Evolutionary conservation across 2,113 vertebrate genomes (phyloP), one percentile per base, ranked within the genome.

Genomic region (Phylloscopus whistleri): DNA sequence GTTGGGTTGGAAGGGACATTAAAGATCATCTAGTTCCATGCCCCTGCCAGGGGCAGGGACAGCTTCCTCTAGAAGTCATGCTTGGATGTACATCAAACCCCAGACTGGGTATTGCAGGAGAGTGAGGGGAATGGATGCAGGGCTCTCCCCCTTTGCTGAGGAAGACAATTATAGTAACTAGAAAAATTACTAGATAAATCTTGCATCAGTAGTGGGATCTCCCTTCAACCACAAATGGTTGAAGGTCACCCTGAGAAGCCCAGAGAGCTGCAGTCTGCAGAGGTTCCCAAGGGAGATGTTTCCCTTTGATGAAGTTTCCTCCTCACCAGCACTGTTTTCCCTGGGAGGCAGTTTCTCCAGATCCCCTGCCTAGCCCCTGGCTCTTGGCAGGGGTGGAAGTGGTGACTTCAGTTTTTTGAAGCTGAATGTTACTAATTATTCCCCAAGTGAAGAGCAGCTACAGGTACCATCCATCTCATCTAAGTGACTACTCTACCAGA

Each of bases 341-440:
- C 70, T 35, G 35, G 33, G 58, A 94, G 18, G 33, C 41, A 77
- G n/a, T 70, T 91, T 91, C 72, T 86, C n/a, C 60, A 84, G 49
- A 64, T 44, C 63, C 41, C 41, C 20, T 51, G 30, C 31, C 43
- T 63, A 53, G 83, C 55, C 55, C 43, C 74, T 37, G 52, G 46
- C 63, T 94, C 43, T 78, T 72, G 49, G 68, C 77, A 86, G 56
- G 41, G n/a, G 21, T 87, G 23, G 63, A 87, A 91, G 41, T 64
- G 49, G 78, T 1, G 2, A 73, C 53, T 49, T 84, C 43, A 27
- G 18, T 77, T 74, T 93, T 94, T 81, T 80, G 73, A 94, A 96
- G 74, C 59, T 72, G 84, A 62, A 58, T 55, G 49, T 69, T 92
- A 59, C 62, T 93, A 93, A 97, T 93, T 95, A 92, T 91, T 95